Evolutionary conservation across 2,113 vertebrate genomes (phyloP).

Genomic region (Myotis brandtii): DNA sequence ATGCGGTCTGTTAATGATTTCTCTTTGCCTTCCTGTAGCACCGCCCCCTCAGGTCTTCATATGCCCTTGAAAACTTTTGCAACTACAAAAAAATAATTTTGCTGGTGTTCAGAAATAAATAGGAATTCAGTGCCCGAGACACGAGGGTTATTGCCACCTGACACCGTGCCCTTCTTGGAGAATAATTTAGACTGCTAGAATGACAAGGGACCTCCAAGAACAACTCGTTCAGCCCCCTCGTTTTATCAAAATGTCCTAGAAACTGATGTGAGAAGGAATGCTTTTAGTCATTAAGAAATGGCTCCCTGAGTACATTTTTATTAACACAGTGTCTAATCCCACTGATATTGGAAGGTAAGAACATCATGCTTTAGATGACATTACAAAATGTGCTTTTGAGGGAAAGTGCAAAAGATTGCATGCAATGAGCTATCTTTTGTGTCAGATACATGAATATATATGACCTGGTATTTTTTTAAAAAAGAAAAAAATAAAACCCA

Average conservation of each 20-base stretch:
- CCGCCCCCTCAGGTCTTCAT: not conserved
- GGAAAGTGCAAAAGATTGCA: not conserved
- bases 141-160: not conserved
- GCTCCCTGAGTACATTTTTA: not conserved
- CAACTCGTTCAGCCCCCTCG: not conserved
- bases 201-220: not conserved
- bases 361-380: not conserved
- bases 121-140: conserved; percentile 45
- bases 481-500: not conserved
- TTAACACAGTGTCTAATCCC: not conserved
- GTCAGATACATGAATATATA: not conserved
- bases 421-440: not conserved
- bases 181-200: not conserved
- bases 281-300: conserved; percentile 28
- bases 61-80: conserved; percentile 57
- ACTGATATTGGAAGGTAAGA: not conserved
- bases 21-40: not conserved
- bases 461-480: not conserved
- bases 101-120: conserved; percentile 13
- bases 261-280: not conserved
- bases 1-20: not conserved
- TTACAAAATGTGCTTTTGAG: not conserved
- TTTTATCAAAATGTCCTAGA: not conserved
- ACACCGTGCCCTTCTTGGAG: not conserved
- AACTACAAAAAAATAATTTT: conserved; percentile 21